Evolutionary conservation across 2,797 vertebrate genomes (phyloP).

Genomic region (Pteropus rufus): DNA sequence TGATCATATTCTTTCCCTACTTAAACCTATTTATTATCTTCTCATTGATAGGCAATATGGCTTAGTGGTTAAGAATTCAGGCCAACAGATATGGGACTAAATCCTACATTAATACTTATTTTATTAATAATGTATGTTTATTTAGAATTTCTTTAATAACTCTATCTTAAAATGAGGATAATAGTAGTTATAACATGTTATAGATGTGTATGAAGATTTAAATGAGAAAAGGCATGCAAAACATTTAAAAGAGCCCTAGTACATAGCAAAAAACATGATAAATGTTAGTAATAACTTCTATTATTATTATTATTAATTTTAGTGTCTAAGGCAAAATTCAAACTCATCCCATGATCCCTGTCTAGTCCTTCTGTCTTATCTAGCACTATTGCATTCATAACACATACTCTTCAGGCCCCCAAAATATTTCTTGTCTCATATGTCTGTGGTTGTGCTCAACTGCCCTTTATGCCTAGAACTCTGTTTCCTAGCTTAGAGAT

Average conservation of each 20-base stretch:
- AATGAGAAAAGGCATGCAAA: background rate
- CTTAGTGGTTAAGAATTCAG: background rate
- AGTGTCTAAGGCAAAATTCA: background rate
- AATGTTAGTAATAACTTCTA: background rate
- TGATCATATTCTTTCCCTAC: background rate
- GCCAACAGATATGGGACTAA: background rate
- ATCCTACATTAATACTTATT: background rate
- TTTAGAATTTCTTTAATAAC: background rate
- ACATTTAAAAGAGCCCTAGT: background rate
- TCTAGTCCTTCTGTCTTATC: background rate
- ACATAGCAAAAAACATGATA: background rate
- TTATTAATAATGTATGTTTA: background rate
- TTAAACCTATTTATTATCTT: background rate
- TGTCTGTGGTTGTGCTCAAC: background rate
- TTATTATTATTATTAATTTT: background rate
- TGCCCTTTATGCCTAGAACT: background rate
- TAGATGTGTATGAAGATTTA: background rate
- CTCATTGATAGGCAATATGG: background rate
- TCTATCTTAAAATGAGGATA: background rate
- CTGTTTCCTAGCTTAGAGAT: background rate
- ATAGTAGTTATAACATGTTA: background rate
- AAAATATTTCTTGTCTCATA: background rate
- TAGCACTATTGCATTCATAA: background rate
- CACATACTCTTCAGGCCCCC: rapidly evolving
- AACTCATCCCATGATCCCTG: background rate